Evolutionary conservation across 2,888 invertebrate species (phyloP), one percentile per base, ranked within the genome.

Genomic region (Hirtodrosophila confusa): DNA sequence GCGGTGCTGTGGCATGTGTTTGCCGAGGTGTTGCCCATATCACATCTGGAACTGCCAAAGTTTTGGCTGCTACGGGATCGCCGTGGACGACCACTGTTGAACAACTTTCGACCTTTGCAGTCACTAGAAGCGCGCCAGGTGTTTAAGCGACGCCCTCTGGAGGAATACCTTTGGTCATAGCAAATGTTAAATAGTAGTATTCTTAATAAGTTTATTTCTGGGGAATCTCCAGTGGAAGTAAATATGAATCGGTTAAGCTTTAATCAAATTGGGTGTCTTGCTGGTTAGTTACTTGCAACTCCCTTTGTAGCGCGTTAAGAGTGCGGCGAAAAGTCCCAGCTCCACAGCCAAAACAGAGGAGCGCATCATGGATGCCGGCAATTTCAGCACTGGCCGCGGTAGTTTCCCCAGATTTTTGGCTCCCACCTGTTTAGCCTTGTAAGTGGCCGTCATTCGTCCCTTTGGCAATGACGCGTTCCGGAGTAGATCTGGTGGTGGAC

Each of bases 1-100:
- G 93, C 93, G 0, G 95, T 96, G 37, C 93, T 93, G 6, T 96
- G 96, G 95, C 94, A 95, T 27, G 93, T 96, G 0, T 93, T 94
- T 62, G 91, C 92, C 0, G 92, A 93, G n/a, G 92, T 92, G n/a
- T 77, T 93, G 31, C 92, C 93, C 0, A 92, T 94, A 61, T 86
- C 90, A 0, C 68, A 80, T 8, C 48, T 45, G 11, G 86, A 89
- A 53, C 43, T 90, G 43, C 80, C 80, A 1, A 89, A 88, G 60
- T 90, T 90, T 50, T 90, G 90, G 90, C 75, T 77, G 8, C 35
- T 90, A 2, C 67, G 70, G 3, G 83, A 90, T 56, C 67, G 69
- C 2, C 51, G 62, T 0, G 75, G 75, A 3, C 56, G 64, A 3
- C 66, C 49, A 0, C 55, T 89, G 29, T 24, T 74, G n/a, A 86